phyloP scores from a whole-genome alignment of 1,140 invertebrate genomes.

The Ruditapes philippinarum region DNA sequence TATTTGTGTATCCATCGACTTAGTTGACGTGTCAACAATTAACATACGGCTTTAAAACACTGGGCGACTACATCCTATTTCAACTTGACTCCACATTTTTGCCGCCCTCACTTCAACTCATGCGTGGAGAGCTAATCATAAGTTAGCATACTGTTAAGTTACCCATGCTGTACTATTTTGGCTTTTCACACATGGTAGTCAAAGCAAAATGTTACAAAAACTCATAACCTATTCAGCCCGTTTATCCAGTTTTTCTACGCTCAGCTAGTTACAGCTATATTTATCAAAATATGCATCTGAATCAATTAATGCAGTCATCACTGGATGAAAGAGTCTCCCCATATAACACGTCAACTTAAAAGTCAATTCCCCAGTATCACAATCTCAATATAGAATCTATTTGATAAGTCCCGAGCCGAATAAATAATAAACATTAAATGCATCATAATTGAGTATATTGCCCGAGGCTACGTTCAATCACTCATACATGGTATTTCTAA shows the following conservation, averaged over 20 bases:
- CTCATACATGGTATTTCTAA: not conserved
- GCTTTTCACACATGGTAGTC: conserved; percentile 37
- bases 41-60: not conserved
- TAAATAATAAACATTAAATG: conserved; percentile 60
- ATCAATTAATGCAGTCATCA: not conserved
- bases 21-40: conserved; percentile 28
- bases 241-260: conserved; percentile 63
- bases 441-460: conserved; percentile 50
- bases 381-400: conserved; percentile 30
- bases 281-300: conserved; percentile 35
- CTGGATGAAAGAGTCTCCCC: not conserved
- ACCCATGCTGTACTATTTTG: conserved; percentile 12
- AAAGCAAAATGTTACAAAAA: conserved; percentile 55
- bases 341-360: conserved; percentile 24
- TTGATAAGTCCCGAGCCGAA: conserved; percentile 43
- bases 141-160: not conserved
- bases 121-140: not conserved
- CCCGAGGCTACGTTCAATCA: conserved; percentile 37
- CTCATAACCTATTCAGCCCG: conserved; percentile 54
- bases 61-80: not conserved
- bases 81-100: conserved; percentile 11
- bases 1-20: conserved; percentile 27
- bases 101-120: conserved; percentile 6
- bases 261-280: conserved; percentile 30
- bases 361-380: conserved; percentile 18